Conservation (phyloP, 1,140 invertebrate genomes). For the Nephotettix cincticeps region DNA sequence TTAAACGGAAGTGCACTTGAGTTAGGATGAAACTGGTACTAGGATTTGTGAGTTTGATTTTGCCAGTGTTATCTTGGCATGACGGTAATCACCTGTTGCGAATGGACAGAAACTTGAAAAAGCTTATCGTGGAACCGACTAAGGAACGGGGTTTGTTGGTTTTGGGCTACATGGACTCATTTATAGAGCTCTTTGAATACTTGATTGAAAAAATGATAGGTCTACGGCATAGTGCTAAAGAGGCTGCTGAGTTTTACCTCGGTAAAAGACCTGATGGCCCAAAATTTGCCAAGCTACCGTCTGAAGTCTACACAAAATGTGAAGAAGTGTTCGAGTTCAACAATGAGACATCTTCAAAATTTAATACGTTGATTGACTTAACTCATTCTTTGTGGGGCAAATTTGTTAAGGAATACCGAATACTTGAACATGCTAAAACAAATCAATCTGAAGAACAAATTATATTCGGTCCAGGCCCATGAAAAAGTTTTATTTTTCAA, state of each 20-base stretch:
- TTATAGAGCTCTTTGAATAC: conserved; percentile 1
- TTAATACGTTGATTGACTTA: background rate
- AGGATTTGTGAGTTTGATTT: background rate
- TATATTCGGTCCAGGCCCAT: background rate
- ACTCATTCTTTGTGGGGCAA: background rate
- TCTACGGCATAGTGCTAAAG: background rate
- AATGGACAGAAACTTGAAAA: background rate
- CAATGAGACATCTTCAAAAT: background rate
- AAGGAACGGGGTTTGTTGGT: background rate
- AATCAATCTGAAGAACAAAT: background rate
- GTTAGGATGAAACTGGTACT: background rate
- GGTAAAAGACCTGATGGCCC: background rate
- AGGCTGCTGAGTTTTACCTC: background rate
- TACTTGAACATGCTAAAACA: background rate
- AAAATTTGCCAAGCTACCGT: background rate
- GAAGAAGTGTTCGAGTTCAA: conserved; percentile 1
- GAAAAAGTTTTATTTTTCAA: too few species aligned
- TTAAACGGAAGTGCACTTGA: too few species aligned
- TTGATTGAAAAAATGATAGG: background rate
- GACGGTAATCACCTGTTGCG: background rate
- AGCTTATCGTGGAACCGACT: background rate
- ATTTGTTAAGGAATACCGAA: background rate
- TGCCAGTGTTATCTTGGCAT: background rate
- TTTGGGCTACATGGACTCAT: background rate
- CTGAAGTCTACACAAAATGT: background rate